A percentile compares a stretch with the other conserved stretches of the same genome.
phyloP scores from a whole-genome alignment of 35 echinoderm and acorn worm genomes.

The Stichopus chloronotus region DNA sequence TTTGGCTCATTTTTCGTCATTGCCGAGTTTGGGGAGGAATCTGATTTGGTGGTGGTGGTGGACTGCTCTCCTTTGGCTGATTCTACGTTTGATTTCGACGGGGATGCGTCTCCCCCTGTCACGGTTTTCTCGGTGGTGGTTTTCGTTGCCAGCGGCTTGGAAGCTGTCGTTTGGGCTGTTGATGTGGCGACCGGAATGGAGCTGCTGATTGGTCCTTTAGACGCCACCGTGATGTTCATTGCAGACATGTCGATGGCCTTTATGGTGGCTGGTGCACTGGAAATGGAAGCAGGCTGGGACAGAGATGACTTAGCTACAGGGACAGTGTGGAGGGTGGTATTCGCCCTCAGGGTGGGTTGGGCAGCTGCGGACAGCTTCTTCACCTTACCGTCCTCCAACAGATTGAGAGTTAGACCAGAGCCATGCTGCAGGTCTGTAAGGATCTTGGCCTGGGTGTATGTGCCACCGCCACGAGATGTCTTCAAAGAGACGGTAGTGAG shows the following conservation, averaged over 20 bases:
- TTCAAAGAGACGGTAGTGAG: constrained; percentile 91
- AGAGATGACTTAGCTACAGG: not conserved
- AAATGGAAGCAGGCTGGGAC: not conserved
- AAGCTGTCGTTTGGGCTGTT: not conserved
- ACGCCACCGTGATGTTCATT: not conserved
- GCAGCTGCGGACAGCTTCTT: not conserved
- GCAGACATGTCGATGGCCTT: not conserved
- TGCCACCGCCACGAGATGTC: constrained; percentile 4
- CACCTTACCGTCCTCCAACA: constrained; percentile 11
- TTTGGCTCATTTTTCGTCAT: not conserved
- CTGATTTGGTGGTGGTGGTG: not conserved
- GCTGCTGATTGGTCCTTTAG: not conserved
- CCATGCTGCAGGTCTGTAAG: constrained; percentile 83
- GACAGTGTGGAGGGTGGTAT: constrained; percentile 31
- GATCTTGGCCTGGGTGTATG: constrained; percentile 93
- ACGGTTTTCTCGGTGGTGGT: not conserved
- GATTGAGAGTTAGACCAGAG: constrained; percentile 46
- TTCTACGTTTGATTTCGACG: constrained; percentile 34
- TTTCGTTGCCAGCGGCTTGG: not conserved
- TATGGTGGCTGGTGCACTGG: not conserved
- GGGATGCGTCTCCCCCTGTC: not conserved
- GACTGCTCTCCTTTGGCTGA: constrained; percentile 22
- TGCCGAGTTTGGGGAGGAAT: not conserved
- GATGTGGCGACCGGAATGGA: not conserved
- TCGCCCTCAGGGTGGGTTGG: constrained; percentile 13